These are phyloP conservation scores for Yponomeuta sedellus DNA, from an alignment of 2,888 invertebrate species.

Conservation along the genomic window DNA sequence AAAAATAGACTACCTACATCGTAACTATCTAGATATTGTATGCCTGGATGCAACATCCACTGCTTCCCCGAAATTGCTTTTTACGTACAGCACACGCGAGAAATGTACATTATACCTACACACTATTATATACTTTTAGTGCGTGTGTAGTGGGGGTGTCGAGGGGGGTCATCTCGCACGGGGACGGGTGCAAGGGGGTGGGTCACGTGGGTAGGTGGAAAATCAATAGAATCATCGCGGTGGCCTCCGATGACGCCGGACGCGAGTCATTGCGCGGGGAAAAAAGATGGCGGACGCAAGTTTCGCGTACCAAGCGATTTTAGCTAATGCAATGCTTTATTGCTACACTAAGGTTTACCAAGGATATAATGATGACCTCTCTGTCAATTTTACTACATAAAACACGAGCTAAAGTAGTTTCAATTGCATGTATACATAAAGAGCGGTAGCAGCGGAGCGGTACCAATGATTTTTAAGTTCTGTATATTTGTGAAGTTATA, in stretches of 20 bases:
- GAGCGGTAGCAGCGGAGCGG: no score
- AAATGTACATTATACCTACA: neutral
- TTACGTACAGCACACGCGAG: slow-evolving; percentile 5
- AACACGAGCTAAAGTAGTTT: no score
- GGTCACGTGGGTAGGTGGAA: slow-evolving; percentile 37
- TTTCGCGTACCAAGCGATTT: neutral
- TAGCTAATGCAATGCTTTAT: neutral
- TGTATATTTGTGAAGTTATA: no score
- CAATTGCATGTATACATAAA: no score
- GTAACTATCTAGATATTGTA: neutral
- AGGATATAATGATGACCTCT: no score
- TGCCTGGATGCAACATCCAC: neutral
- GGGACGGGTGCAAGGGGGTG: slow-evolving; percentile 25
- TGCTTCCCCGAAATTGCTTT: neutral
- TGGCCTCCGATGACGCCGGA: slow-evolving; percentile 9
- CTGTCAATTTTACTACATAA: no score
- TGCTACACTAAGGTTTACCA: neutral
- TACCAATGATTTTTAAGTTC: no score
- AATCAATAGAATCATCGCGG: slow-evolving; percentile 72
- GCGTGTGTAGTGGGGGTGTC: slow-evolving; percentile 25
- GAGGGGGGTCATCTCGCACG: slow-evolving; percentile 28
- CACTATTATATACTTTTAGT: slow-evolving; percentile 12
- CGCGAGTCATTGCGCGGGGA: slow-evolving; percentile 11
- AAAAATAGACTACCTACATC: neutral
- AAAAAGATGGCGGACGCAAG: slow-evolving; percentile 2